A percentile compares a stretch with the other conserved stretches of the same genome.
Evolutionary conservation across 1,140 invertebrate genomes (phyloP).

Genomic region (Sinella curviseta): DNA sequence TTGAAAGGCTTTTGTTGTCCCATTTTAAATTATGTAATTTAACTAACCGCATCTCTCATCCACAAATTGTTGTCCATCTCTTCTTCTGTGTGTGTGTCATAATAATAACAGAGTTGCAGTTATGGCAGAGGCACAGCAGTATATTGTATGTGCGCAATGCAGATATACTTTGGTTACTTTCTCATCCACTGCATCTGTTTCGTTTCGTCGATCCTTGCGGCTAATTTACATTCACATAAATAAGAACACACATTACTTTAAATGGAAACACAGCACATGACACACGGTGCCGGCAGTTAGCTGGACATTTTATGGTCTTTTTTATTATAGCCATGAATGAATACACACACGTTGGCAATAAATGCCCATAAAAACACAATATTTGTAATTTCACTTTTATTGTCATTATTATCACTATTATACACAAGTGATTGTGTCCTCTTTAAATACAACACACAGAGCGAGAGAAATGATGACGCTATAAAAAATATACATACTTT

Average conservation of each 20-base stretch:
- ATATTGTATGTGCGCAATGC: not conserved
- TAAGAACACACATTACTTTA: not conserved
- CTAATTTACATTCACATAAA: not conserved
- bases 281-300: not conserved
- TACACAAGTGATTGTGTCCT: not conserved
- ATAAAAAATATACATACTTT: too few relatives aligned
- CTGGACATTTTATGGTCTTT: conserved; percentile 4
- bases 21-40: too few relatives aligned
- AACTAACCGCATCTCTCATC: too few relatives aligned
- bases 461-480: too few relatives aligned
- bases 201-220: not conserved
- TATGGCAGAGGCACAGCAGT: too few relatives aligned
- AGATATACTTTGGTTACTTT: not conserved
- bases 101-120: too few relatives aligned
- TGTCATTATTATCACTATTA: conserved; percentile 11
- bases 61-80: too few relatives aligned
- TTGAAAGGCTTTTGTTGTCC: too few relatives aligned
- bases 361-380: conserved; percentile 10
- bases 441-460: not conserved
- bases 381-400: conserved; percentile 24
- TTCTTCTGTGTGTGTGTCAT: too few relatives aligned
- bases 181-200: too few relatives aligned
- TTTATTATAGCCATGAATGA: not conserved
- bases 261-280: not conserved
- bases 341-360: not conserved